Evolutionary conservation across 2,888 invertebrate species (phyloP), one percentile per base, ranked within the genome.

Genomic region (Pristionchus entomophagus): DNA sequence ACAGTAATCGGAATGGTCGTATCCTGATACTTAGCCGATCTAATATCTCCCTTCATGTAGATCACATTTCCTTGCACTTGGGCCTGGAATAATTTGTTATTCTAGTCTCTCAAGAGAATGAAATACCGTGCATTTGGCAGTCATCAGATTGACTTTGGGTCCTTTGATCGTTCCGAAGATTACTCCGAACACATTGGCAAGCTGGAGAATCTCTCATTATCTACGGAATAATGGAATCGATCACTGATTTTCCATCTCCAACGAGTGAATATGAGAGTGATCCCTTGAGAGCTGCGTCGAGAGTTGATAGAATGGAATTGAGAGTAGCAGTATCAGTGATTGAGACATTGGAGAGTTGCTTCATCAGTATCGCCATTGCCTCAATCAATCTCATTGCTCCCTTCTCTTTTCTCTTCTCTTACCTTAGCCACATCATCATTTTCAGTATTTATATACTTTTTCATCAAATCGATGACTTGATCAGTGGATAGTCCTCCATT

Each of bases 31-130:
- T 78, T 38, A 0, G 86, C 86, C 1, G 86, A 56, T 59, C 84
- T 53, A 51, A 86, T 82, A 45, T 86, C 86, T 73, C 86, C 86
- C 32, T 78, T 77, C n/a, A 86, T 53, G 38, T 84, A 65, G 17
- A 83, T n/a, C 12, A 49, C 59, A 35, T 78, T 78, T 51, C 80
- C 84, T 4, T 51, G 29, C 1, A 86, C 45, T 4, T 12, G 86
- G 22, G 84, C 62, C 86, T 86, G 80, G n/a, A 86, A 84, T 26
- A 35, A 26, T 32, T 19, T 22, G 35, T 22, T 65, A 0, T 32
- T 26, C 35, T 2, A 59, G 0, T 38, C 35, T 4, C 17, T 32
- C 19, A 14, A 14, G 14, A 45, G 45, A 35, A 14, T 22, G 8
- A 49, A 1, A 59, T 35, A 86, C 86, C 53, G 73, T 29, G 49